Conservation (phyloP, 2,113 vertebrate genomes). For the Sturnira hondurensis region DNA sequence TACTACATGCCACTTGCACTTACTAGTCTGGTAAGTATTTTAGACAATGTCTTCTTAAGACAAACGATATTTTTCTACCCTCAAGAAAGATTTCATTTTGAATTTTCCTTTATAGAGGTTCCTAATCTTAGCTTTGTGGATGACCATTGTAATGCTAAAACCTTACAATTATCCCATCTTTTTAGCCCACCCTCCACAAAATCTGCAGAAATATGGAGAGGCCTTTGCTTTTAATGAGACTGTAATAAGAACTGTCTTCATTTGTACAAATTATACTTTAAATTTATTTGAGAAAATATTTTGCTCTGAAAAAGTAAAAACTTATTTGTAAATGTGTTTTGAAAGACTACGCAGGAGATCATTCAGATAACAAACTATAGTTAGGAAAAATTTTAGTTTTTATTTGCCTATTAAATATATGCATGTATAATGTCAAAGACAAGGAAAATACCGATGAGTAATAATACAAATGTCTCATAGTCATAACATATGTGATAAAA, state of each 20-base stretch:
- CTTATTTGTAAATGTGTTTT: neutral
- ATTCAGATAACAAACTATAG: neutral
- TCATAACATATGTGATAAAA: neutral
- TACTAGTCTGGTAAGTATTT: neutral
- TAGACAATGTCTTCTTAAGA: neutral
- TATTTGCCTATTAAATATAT: neutral
- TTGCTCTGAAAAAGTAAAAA: neutral
- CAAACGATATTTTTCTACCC: neutral
- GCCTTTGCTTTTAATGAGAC: neutral
- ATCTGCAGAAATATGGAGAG: neutral
- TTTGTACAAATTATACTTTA: neutral
- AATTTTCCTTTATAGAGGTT: neutral
- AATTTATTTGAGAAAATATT: neutral
- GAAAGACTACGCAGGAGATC: neutral
- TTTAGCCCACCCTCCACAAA: neutral
- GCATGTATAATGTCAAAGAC: neutral
- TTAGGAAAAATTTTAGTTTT: neutral
- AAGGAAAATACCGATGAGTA: neutral
- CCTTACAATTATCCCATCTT: neutral
- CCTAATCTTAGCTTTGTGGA: neutral
- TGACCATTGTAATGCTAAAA: neutral
- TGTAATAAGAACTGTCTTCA: neutral
- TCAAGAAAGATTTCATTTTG: slow-evolving; percentile 11
- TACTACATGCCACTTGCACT: neutral
- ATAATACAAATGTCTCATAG: neutral